Conservation (phyloP, 1,140 invertebrate species). For the Ectropis grisescens region DNA sequence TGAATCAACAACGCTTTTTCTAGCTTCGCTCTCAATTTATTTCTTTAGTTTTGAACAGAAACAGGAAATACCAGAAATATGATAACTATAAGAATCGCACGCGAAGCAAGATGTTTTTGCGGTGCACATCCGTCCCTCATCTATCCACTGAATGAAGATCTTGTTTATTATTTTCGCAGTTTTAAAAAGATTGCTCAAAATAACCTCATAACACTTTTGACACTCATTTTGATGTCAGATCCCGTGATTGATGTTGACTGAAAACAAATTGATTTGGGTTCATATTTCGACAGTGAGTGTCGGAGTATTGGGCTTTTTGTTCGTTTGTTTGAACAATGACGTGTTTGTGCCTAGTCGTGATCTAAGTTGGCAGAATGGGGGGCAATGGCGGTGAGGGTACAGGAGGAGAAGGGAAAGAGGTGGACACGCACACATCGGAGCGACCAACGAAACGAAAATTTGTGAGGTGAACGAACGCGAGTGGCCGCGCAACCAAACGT, state of each 20-base stretch:
- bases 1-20: constrained; percentile 20
- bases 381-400: constrained; percentile 10
- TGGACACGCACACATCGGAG: constrained; percentile 27
- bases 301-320: constrained; percentile 6
- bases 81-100: not conserved
- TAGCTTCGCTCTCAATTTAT: constrained; percentile 6
- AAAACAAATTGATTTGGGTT: constrained; percentile 4
- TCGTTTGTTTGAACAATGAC: constrained; percentile 18
- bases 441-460: constrained; percentile 67
- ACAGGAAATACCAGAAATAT: constrained; percentile 5
- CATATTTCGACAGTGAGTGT: constrained; percentile 1
- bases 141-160: too few species aligned
- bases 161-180: too few species aligned
- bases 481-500: constrained; percentile 54
- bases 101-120: constrained; percentile 30
- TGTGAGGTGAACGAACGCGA: constrained; percentile 58
- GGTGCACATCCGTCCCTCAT: constrained; percentile 29
- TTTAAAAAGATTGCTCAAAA: too few species aligned
- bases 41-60: constrained; percentile 4
- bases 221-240: too few species aligned
- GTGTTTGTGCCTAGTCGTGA: constrained; percentile 30
- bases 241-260: constrained; percentile 3
- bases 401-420: constrained; percentile 11
- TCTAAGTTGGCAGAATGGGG: constrained; percentile 41
- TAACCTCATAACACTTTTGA: too few species aligned